These are phyloP conservation scores for Labeo catla DNA, from an alignment of 2,113 vertebrate genomes.

Conservation along the genomic window DNA sequence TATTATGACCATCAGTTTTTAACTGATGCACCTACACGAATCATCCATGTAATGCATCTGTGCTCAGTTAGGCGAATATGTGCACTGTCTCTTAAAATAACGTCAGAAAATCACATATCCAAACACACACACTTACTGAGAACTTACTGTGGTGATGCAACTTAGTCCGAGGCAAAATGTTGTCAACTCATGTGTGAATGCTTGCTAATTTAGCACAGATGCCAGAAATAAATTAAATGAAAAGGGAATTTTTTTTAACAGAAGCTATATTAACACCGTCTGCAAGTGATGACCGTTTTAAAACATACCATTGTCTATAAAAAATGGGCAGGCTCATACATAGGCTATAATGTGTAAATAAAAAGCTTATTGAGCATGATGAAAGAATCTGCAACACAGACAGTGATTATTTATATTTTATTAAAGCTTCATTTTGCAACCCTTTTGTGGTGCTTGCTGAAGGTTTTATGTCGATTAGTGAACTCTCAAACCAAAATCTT, in stretches of 20 bases:
- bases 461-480: background rate
- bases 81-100: background rate
- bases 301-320: too few species aligned
- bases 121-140: background rate
- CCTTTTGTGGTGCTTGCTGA: background rate
- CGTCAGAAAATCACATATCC: background rate
- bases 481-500: background rate
- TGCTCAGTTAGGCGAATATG: background rate
- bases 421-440: background rate
- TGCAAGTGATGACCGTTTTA: background rate
- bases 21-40: background rate
- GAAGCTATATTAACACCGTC: background rate
- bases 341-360: background rate
- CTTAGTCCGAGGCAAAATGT: constrained; percentile 40
- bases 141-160: constrained; percentile 47
- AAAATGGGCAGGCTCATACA: background rate
- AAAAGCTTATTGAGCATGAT: too few species aligned
- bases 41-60: background rate
- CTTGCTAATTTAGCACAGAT: constrained; percentile 42
- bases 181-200: constrained; percentile 45
- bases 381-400: background rate
- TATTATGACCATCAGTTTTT: background rate
- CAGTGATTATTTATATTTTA: background rate
- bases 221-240: background rate
- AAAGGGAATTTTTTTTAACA: too few species aligned